Evolutionary conservation across 2,113 vertebrate species (phyloP).

Genomic region (Nettapus auritus): DNA sequence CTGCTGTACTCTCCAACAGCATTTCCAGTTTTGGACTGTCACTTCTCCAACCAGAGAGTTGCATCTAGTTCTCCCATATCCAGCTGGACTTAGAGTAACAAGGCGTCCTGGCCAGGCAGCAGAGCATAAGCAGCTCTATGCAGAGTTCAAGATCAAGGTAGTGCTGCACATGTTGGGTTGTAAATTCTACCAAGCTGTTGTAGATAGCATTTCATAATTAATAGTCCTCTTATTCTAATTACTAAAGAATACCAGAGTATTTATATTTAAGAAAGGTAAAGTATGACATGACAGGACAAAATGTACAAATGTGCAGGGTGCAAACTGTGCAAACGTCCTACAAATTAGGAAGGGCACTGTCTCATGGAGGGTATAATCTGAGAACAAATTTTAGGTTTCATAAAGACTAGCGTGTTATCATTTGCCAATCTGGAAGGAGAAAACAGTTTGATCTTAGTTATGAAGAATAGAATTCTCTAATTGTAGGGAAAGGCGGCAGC

Average conservation of each 20-base stretch:
- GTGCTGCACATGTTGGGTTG: neutral
- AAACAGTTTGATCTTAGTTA: neutral
- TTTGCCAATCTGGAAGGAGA: neutral
- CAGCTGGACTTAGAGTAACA: neutral
- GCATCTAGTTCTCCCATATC: neutral
- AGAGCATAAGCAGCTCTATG: neutral
- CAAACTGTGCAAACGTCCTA: neutral
- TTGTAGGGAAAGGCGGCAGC: neutral
- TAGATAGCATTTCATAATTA: neutral
- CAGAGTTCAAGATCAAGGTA: neutral
- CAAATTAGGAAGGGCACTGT: neutral
- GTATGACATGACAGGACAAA: accelerated
- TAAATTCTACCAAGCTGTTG: neutral
- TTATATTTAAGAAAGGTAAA: neutral
- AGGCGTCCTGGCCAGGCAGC: neutral
- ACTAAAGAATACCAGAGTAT: neutral
- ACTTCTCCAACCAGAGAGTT: neutral
- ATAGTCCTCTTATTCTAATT: neutral
- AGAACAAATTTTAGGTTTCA: neutral
- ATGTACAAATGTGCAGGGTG: neutral
- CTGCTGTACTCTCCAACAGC: neutral
- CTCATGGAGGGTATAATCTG: neutral
- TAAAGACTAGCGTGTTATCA: neutral
- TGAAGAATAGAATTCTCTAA: neutral
- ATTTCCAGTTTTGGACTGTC: neutral